A percentile compares a stretch with the other conserved stretches of the same genome.
Conservation (phyloP, 2,888 invertebrate species). For the Amiota mariae region DNA sequence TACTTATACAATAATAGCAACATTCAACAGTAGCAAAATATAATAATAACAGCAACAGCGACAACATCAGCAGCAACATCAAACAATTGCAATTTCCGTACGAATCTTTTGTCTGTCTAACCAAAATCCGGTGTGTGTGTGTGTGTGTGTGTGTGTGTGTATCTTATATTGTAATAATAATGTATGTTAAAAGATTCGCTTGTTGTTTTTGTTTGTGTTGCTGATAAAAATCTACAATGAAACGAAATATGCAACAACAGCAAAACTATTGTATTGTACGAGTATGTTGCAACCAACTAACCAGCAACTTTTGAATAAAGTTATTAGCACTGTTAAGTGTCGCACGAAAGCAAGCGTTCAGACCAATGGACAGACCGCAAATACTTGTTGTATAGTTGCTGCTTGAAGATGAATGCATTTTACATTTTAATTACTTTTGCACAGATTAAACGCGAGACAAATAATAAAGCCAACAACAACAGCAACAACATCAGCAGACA, state of each 20-base stretch:
- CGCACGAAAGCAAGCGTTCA: slow-evolving; percentile 39
- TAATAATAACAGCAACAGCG: slow-evolving; percentile 13
- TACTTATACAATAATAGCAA: not conserved
- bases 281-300: slow-evolving; percentile 27
- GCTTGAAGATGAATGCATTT: slow-evolving; percentile 59
- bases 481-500: slow-evolving; percentile 20
- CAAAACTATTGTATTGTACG: slow-evolving; percentile 29
- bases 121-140: slow-evolving; percentile 34
- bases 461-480: not conserved
- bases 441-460: slow-evolving; percentile 26
- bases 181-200: not conserved
- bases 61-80: slow-evolving; percentile 35
- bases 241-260: slow-evolving; percentile 31
- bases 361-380: not conserved
- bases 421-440: slow-evolving; percentile 62
- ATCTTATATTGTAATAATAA: too few species aligned
- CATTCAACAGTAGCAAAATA: slow-evolving; percentile 16
- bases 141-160: not conserved
- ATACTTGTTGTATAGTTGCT: slow-evolving; percentile 41
- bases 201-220: slow-evolving; percentile 21
- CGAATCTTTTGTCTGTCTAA: slow-evolving; percentile 54
- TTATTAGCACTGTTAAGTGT: slow-evolving; percentile 66
- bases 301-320: slow-evolving; percentile 58
- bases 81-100: slow-evolving; percentile 64
- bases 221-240: slow-evolving; percentile 56